Evolutionary conservation across 2,113 vertebrate species (phyloP).

Genomic region (Erythrolamprus reginae): DNA sequence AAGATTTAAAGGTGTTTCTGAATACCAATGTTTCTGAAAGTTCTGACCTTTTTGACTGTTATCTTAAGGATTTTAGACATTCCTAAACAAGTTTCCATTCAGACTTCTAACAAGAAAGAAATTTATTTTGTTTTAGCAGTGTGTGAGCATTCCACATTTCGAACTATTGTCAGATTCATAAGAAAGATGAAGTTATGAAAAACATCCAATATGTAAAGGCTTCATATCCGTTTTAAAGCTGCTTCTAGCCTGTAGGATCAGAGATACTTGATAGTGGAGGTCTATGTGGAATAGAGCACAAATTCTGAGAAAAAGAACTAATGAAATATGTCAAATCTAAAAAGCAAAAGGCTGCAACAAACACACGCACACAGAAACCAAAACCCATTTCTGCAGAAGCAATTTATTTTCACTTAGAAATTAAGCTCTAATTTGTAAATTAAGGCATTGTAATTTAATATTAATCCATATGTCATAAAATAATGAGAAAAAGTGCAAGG

Average conservation of each 20-base stretch:
- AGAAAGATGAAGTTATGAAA: neutral
- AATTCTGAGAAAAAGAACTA: neutral
- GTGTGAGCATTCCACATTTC: neutral
- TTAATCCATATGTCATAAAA: slow-evolving; percentile 75
- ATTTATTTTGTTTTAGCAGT: neutral
- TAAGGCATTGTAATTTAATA: slow-evolving; percentile 76
- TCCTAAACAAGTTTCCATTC: neutral
- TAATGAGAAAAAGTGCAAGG: slow-evolving; percentile 75
- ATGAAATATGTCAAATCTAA: neutral
- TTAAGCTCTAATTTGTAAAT: slow-evolving; percentile 75
- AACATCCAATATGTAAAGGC: neutral
- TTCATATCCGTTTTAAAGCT: slow-evolving; percentile 13
- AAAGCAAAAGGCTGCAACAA: neutral
- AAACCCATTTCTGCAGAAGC: slow-evolving; percentile 67
- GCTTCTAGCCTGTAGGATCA: neutral
- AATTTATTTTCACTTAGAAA: slow-evolving; percentile 75
- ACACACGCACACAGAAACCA: slow-evolving; percentile 30
- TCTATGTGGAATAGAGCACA: neutral
- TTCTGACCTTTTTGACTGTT: neutral
- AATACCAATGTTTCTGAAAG: neutral
- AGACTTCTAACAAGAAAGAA: neutral
- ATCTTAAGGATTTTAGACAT: neutral
- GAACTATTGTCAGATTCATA: neutral
- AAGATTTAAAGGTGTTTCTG: neutral
- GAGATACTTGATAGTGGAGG: neutral